These are phyloP conservation scores for Karalla daura DNA, from an alignment of 2,797 vertebrate species.

Conservation along the genomic window DNA sequence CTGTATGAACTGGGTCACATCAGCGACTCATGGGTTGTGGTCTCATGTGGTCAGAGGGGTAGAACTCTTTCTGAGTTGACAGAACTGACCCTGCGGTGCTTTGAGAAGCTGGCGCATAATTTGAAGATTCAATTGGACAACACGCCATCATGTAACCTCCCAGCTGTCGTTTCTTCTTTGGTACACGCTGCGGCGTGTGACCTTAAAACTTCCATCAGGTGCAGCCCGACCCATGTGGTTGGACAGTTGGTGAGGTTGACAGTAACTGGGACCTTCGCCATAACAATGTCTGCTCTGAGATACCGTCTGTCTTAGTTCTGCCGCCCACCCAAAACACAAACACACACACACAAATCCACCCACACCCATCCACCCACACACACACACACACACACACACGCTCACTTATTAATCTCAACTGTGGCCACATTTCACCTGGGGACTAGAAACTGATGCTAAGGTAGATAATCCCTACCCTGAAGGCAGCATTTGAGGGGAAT, in stretches of 20 bases:
- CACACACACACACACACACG: slow-evolving; percentile 47
- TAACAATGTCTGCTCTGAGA: slow-evolving; percentile 35
- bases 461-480: no score
- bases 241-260: slow-evolving; percentile 75
- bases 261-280: slow-evolving; percentile 66
- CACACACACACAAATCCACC: no score
- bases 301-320: slow-evolving; percentile 57
- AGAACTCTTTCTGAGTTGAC: not conserved
- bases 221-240: slow-evolving; percentile 60
- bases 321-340: no score
- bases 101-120: slow-evolving; percentile 32
- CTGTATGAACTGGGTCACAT: not conserved
- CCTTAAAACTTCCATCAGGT: slow-evolving; percentile 57
- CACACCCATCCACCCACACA: slow-evolving; percentile 34
- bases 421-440: slow-evolving; percentile 3
- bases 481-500: no score
- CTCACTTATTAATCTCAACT: slow-evolving; percentile 40
- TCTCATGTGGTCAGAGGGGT: not conserved
- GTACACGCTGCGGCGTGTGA: slow-evolving; percentile 27
- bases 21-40: not conserved
- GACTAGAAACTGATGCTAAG: slow-evolving; percentile 20
- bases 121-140: slow-evolving; percentile 27
- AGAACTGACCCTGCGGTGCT: slow-evolving; percentile 14
- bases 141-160: slow-evolving; percentile 42
- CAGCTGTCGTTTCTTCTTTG: slow-evolving; percentile 26